Percentiles rank a stretch among this genome's conserved stretches.
phyloP scores from a whole-genome alignment of 2,113 vertebrate species.

The Miniopterus natalensis region DNA sequence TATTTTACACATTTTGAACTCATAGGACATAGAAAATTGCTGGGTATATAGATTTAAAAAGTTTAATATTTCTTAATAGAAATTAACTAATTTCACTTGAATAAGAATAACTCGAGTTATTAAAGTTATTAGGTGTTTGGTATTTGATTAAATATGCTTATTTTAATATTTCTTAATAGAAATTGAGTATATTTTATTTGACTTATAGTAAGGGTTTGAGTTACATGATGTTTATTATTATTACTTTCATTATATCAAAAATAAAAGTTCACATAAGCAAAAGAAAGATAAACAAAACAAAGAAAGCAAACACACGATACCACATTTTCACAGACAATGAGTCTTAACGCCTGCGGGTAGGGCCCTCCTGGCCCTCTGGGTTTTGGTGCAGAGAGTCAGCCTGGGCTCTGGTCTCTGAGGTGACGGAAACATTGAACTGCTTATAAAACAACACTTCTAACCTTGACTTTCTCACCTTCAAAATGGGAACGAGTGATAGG shows the following conservation, averaged over 20 bases:
- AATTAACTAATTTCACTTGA: not conserved
- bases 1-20: not conserved
- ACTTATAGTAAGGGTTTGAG: not conserved
- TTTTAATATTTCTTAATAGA: slow-evolving; percentile 20
- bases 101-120: not conserved
- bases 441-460: not conserved
- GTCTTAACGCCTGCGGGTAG: not conserved
- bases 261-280: not conserved
- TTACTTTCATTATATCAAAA: not conserved
- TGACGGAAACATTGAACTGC: not conserved
- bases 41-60: not conserved
- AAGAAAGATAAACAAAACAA: not conserved
- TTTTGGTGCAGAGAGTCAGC: too few relatives aligned
- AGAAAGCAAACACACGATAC: not conserved
- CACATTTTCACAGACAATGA: not conserved
- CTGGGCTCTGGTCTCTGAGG: not conserved
- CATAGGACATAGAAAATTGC: not conserved
- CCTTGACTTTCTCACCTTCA: not conserved
- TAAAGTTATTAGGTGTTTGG: not conserved
- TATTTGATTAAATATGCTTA: not conserved
- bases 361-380: not conserved
- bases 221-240: not conserved
- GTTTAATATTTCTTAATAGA: not conserved
- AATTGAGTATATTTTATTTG: not conserved
- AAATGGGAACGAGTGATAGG: not conserved